Evolutionary conservation across 35 echinoderm and acorn worm species (phyloP).

Genomic region (Ophiothrix spiculata): DNA sequence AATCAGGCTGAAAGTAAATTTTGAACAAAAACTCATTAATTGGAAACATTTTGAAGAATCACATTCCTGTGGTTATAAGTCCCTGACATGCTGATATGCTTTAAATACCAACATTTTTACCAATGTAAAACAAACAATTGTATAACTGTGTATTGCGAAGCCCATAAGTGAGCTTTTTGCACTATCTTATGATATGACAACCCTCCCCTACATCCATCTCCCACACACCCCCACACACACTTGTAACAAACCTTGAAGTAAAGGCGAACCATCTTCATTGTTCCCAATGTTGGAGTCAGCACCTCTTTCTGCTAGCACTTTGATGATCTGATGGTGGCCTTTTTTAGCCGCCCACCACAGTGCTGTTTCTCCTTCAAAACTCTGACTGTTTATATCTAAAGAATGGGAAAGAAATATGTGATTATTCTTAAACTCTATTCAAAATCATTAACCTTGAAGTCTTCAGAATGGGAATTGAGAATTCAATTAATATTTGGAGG

Average conservation of each 20-base stretch:
- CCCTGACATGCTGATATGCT: not conserved
- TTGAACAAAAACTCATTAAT: too few species aligned
- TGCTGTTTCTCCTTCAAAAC: slow-evolving; percentile 69
- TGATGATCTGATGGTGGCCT: slow-evolving; percentile 55
- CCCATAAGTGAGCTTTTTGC: too few species aligned
- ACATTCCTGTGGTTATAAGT: not conserved
- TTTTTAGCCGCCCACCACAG: slow-evolving; percentile 66
- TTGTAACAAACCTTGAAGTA: slow-evolving; percentile 80
- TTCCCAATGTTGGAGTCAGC: slow-evolving; percentile 64
- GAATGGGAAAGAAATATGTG: not conserved
- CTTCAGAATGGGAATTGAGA: too few species aligned
- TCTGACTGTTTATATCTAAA: slow-evolving; percentile 52
- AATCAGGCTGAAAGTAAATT: too few species aligned
- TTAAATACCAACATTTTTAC: too few species aligned
- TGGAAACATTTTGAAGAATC: too few species aligned
- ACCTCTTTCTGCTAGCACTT: slow-evolving; percentile 47
- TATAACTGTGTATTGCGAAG: too few species aligned
- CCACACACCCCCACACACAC: not conserved
- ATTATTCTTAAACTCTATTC: too few species aligned
- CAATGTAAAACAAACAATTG: too few species aligned
- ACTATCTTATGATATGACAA: too few species aligned
- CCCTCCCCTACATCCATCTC: not conserved
- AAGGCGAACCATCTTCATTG: slow-evolving; percentile 57
- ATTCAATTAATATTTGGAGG: too few species aligned
- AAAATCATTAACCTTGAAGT: too few species aligned